Conservation (phyloP, 2,888 invertebrate species). For the Oscheius sp. region DNA sequence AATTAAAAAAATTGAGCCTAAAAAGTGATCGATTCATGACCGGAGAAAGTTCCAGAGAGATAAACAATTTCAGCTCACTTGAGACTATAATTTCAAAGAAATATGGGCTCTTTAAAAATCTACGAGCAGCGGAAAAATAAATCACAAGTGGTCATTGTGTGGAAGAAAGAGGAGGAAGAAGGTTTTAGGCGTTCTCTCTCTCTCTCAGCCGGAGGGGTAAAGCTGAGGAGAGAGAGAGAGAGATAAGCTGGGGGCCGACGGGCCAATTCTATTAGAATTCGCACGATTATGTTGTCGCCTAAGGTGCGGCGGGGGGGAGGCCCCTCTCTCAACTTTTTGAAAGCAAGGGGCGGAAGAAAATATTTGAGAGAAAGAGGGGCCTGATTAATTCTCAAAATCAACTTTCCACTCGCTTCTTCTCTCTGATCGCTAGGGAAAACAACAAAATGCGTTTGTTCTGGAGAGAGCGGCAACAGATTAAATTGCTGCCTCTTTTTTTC, state of each 20-base stretch:
- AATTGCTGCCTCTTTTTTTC: not conserved
- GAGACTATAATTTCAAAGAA: too few relatives aligned
- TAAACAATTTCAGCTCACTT: too few relatives aligned
- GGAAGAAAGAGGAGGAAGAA: not conserved
- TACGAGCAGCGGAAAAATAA: too few relatives aligned
- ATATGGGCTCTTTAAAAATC: too few relatives aligned
- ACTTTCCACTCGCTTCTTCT: too few relatives aligned
- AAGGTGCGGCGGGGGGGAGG: not conserved
- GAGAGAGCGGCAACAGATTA: not conserved
- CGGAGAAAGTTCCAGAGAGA: too few relatives aligned
- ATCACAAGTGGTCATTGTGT: too few relatives aligned
- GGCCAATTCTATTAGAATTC: conserved; percentile 28
- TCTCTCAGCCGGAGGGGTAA: not conserved
- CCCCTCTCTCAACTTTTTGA: too few relatives aligned
- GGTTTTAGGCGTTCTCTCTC: conserved; percentile 3
- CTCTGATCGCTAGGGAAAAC: conserved; percentile 9
- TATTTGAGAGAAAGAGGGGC: conserved; percentile 12
- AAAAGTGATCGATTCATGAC: too few relatives aligned
- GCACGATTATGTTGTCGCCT: conserved; percentile 28
- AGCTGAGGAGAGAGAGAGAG: not conserved
- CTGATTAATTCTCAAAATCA: not conserved
- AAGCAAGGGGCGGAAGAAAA: conserved; percentile 18
- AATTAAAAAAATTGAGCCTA: too few relatives aligned
- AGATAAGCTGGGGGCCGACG: conserved; percentile 21
- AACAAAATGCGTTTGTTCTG: not conserved